These are phyloP conservation scores for Thaumatotibia leucotreta DNA, from an alignment of 1,140 invertebrate genomes.

Conservation along the genomic window DNA sequence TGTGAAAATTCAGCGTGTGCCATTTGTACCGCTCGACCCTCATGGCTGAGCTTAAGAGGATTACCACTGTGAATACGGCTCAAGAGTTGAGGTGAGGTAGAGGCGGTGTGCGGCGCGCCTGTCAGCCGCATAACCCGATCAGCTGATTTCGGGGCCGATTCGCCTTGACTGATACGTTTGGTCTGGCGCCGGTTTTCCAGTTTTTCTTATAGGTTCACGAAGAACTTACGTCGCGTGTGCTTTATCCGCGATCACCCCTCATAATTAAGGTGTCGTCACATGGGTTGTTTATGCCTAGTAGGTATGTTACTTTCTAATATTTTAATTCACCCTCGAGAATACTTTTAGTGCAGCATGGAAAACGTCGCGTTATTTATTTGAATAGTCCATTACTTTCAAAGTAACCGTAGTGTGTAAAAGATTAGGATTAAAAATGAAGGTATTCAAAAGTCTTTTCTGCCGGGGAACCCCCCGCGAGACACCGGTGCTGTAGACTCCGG, in stretches of 20 bases:
- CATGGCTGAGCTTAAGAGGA: constrained; percentile 6
- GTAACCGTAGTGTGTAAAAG: neutral
- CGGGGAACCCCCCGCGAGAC: neutral
- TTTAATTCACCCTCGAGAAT: constrained; percentile 4
- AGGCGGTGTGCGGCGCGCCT: neutral
- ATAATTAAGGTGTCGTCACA: constrained; percentile 21
- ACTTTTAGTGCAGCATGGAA: neutral
- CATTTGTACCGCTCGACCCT: neutral
- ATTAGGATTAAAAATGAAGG: neutral
- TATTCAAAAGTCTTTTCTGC: neutral
- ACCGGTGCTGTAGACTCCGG: constrained; percentile 24
- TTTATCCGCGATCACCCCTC: constrained; percentile 37
- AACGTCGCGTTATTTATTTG: neutral
- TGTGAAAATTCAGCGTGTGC: neutral
- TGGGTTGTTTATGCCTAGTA: constrained; percentile 33
- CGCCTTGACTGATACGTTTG: constrained; percentile 21
- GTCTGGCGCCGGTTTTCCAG: neutral
- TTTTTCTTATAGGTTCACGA: neutral
- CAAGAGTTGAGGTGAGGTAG: neutral
- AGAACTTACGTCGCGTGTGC: constrained; percentile 19
- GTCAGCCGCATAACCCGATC: neutral
- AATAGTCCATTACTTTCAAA: neutral
- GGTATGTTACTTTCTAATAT: constrained; percentile 37
- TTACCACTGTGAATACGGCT: constrained; percentile 3
- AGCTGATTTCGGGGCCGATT: neutral